Evolutionary conservation across 2,113 vertebrate genomes (phyloP).

Genomic region (Rissa tridactyla): DNA sequence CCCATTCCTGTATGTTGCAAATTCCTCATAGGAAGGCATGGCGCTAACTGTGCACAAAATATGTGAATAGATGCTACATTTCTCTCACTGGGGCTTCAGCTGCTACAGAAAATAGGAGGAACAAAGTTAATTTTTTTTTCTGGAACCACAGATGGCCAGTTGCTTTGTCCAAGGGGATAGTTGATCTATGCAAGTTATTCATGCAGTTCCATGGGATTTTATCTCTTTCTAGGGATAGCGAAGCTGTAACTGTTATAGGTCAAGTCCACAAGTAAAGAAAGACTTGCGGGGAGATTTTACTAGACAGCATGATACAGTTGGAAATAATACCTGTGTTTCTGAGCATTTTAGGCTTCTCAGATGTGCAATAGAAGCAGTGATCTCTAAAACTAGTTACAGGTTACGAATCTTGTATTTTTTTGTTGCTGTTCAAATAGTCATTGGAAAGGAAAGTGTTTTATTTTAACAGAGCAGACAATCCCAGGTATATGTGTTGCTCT

Average conservation of each 20-base stretch:
- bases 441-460: neutral
- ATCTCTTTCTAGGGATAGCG: neutral
- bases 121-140: neutral
- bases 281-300: neutral
- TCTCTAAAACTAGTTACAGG: neutral
- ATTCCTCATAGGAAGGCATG: neutral
- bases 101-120: neutral
- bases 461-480: neutral
- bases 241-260: neutral
- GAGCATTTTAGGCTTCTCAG: neutral
- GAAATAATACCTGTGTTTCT: neutral
- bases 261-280: neutral
- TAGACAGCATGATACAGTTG: neutral
- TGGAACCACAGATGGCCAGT: neutral
- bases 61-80: rapidly evolving
- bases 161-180: neutral
- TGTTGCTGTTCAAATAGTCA: neutral
- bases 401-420: neutral
- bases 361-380: neutral
- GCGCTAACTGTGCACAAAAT: neutral
- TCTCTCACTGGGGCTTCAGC: neutral
- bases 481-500: neutral
- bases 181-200: neutral
- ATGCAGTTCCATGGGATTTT: neutral
- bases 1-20: neutral